Conservation (phyloP, 2,888 invertebrate genomes). For the Phasia obesa region DNA sequence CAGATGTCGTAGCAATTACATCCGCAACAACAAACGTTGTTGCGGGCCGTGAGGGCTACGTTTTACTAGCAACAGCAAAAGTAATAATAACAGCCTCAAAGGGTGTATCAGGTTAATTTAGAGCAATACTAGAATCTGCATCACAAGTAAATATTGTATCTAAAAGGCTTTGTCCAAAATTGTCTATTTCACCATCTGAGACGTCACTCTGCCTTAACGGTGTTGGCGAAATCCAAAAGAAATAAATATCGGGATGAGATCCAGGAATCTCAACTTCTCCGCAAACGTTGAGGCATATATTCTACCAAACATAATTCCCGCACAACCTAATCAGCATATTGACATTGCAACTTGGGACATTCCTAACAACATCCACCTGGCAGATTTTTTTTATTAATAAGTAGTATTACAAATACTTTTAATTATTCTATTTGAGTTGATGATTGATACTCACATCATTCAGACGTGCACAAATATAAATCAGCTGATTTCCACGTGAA, state of each 20-base stretch:
- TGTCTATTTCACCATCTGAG: conserved; percentile 10
- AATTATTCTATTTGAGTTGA: too few species aligned
- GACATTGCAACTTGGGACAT: too few species aligned
- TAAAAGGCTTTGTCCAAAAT: not conserved
- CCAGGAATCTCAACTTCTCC: conserved; percentile 2
- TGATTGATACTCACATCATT: too few species aligned
- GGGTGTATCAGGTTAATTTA: not conserved
- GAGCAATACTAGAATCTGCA: not conserved
- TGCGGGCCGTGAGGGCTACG: not conserved
- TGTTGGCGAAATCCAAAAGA: not conserved
- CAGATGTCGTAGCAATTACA: not conserved
- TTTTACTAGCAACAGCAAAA: not conserved
- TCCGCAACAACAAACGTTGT: not conserved
- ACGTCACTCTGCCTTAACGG: not conserved
- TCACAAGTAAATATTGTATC: not conserved
- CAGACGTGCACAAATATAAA: too few species aligned
- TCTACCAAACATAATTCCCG: not conserved
- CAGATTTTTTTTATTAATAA: too few species aligned
- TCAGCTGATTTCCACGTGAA: too few species aligned
- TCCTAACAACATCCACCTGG: too few species aligned
- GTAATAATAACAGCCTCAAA: too few species aligned
- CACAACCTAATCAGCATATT: not conserved
- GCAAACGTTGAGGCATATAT: conserved; percentile 12
- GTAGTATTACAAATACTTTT: too few species aligned
- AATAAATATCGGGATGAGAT: conserved; percentile 14